These are phyloP conservation scores for Eulemur albifrons DNA, from an alignment of 2,797 vertebrate species.

Conservation along the genomic window DNA sequence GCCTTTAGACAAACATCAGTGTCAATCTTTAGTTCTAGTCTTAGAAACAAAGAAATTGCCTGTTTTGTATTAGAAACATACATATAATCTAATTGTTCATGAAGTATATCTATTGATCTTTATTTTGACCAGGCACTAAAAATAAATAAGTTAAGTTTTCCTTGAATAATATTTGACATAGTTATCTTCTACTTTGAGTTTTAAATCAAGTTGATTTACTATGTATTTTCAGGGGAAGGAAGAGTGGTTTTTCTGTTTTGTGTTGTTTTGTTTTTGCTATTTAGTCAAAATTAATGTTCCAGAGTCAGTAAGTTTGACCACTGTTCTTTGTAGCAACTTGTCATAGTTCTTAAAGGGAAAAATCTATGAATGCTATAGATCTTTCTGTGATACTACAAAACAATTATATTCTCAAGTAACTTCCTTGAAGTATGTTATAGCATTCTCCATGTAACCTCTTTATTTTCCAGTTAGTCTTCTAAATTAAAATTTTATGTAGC, in stretches of 20 bases:
- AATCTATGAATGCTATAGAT: background rate
- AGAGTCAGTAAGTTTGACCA: background rate
- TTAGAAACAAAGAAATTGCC: background rate
- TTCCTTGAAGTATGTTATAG: constrained; percentile 18
- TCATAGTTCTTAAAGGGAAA: background rate
- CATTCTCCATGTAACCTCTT: background rate
- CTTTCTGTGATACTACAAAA: background rate
- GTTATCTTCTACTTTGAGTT: constrained; percentile 37
- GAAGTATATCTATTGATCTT: background rate
- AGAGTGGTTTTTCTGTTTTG: background rate
- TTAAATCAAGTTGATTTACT: constrained; percentile 15
- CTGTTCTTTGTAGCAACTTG: background rate
- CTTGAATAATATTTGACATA: background rate
- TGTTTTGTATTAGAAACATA: constrained; percentile 1
- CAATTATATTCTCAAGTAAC: background rate
- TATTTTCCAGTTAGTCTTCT: constrained; percentile 35
- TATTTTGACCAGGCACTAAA: constrained; percentile 42
- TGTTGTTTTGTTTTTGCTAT: background rate
- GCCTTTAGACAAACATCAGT: background rate
- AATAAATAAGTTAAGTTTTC: constrained; percentile 12
- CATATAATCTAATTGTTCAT: background rate
- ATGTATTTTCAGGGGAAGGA: constrained; percentile 4
- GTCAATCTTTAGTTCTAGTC: background rate
- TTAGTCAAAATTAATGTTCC: background rate
- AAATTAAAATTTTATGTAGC: constrained; percentile 27